These are phyloP conservation scores for Lagopus muta DNA, from an alignment of 2,113 vertebrate genomes.

Conservation along the genomic window DNA sequence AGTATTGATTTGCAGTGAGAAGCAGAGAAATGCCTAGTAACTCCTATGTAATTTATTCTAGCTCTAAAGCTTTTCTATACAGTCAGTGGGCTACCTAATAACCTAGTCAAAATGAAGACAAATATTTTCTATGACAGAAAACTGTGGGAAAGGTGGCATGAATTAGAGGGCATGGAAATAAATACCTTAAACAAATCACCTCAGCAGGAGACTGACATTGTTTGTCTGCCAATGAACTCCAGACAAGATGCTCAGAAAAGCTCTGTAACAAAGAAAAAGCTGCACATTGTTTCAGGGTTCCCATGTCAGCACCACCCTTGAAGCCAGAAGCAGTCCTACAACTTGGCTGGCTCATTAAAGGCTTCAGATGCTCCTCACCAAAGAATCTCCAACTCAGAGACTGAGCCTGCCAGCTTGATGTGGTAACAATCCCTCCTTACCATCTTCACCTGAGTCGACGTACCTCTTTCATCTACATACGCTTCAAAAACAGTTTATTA, in stretches of 20 bases:
- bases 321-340: background rate
- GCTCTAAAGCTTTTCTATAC: constrained; percentile 25
- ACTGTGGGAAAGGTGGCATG: background rate
- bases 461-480: constrained; percentile 42
- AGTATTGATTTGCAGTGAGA: constrained; percentile 50
- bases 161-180: constrained; percentile 41
- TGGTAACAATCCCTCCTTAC: background rate
- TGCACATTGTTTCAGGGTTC: background rate
- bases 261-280: background rate
- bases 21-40: constrained; percentile 12
- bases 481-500: constrained; percentile 44
- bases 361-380: background rate
- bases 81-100: constrained; percentile 12
- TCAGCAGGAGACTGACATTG: background rate
- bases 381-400: background rate
- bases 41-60: constrained; percentile 3
- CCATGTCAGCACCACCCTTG: constrained; percentile 40
- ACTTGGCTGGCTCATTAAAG: background rate
- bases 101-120: constrained; percentile 36
- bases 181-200: constrained; percentile 57
- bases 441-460: background rate
- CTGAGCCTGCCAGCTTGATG: background rate
- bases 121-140: constrained; percentile 22
- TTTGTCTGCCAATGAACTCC: constrained; percentile 23
- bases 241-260: constrained; percentile 38